Conservation (phyloP, 1,140 invertebrate genomes). For the Drosophila trapezifrons region DNA sequence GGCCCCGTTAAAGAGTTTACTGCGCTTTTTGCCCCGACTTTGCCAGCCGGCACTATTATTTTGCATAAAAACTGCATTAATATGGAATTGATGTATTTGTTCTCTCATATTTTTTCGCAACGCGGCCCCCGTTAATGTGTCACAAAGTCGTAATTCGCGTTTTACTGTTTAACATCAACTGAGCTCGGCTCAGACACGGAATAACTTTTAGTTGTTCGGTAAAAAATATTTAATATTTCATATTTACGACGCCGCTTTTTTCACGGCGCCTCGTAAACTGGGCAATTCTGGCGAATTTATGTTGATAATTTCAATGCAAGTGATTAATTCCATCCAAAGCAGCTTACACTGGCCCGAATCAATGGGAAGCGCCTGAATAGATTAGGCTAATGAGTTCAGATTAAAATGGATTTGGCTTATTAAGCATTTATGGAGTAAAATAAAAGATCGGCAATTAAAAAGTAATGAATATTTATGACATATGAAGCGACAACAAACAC, state of each 20-base stretch:
- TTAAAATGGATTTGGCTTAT: slow-evolving; percentile 5
- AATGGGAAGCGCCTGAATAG: slow-evolving; percentile 2
- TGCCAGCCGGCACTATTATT: slow-evolving; percentile 44
- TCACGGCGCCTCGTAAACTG: slow-evolving; percentile 3
- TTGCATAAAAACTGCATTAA: slow-evolving; percentile 70
- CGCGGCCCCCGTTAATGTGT: slow-evolving; percentile 47
- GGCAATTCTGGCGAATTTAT: slow-evolving; percentile 19
- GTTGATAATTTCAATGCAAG: slow-evolving; percentile 13
- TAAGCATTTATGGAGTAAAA: background rate
- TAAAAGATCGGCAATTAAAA: background rate
- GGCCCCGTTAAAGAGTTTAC: slow-evolving; percentile 39
- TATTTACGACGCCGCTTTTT: slow-evolving; percentile 16
- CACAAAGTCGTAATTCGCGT: slow-evolving; percentile 58
- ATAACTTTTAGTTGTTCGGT: slow-evolving; percentile 53
- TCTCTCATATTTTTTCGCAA: slow-evolving; percentile 25
- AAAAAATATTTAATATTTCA: slow-evolving; percentile 38
- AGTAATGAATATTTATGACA: slow-evolving; percentile 4
- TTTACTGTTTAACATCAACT: slow-evolving; percentile 55
- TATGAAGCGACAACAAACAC: background rate
- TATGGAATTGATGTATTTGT: slow-evolving; percentile 61
- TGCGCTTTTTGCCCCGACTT: slow-evolving; percentile 18
- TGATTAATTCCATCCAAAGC: slow-evolving; percentile 10
- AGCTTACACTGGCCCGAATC: background rate
- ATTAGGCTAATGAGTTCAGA: slow-evolving; percentile 4
- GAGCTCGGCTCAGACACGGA: slow-evolving; percentile 38